Base-by-base conservation (phyloP, 1,140 invertebrate species). In the Solenopsis fugax region DNA sequence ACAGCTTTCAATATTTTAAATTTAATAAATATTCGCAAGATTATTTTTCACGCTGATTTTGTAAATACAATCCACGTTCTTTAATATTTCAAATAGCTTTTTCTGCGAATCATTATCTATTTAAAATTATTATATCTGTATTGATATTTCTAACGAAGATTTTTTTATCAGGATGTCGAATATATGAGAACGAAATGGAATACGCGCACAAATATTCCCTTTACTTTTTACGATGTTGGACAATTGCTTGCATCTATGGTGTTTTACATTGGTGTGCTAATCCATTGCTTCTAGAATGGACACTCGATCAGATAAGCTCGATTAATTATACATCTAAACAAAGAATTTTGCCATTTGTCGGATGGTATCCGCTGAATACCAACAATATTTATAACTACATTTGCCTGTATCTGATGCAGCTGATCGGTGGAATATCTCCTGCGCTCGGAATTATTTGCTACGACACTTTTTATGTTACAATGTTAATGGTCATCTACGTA, bases 251-350 rank as follows among this genome's bases (percentile, higher is more conserved):
- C 37, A 60, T 85, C 45, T 90, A 86, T 16, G 91, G 87, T 5
- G 54, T 89, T 54, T 6, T 89, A 10, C 90, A 92, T 71, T 92
- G 91, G 91, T 91, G 91, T 71, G 34, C 65, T 10, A 91, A 90
- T 88, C 87, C 92, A 29, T 62, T 92, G 4, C 0, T 87, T 0
- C 0, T 48, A 21, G 34, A 29, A 73, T 62, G 84, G 37, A 52
- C 82, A 62, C 64, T 69, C 7, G 41, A 77, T 29, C 34, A 88
- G 69, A 80, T 37, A 24, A 16, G 78, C 71, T 86, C 24, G 1
- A 52, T 24, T 48, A 73, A 78, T 78, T 56, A 62, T n/a, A 78
- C 37, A 78, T 73, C 48, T 48, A 69, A 76, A 54, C 34, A 41
- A 45, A 87, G 85, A 64, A 65, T 54, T 48, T 85, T 93, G n/a